phyloP scores from a whole-genome alignment of 2,888 invertebrate genomes.

The Entomobrya proxima region DNA sequence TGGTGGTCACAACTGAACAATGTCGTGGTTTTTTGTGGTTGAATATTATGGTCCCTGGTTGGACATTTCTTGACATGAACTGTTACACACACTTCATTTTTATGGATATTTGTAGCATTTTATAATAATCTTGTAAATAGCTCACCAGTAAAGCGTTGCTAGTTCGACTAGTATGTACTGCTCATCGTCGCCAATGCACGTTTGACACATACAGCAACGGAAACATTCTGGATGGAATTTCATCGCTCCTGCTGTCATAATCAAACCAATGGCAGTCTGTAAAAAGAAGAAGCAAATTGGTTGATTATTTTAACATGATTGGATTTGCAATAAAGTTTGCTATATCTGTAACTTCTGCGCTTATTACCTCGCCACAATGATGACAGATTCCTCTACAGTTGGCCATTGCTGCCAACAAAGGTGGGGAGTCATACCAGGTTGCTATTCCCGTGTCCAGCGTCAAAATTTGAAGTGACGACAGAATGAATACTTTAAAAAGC shows the following conservation, averaged over 20 bases:
- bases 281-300: conserved; percentile 35
- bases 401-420: conserved; percentile 78
- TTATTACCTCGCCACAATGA: conserved; percentile 88
- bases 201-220: conserved; percentile 87
- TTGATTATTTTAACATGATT: not conserved
- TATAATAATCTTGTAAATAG: not conserved
- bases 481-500: conserved; percentile 17
- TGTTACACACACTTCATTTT: not conserved
- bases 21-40: too few relatives aligned
- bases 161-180: conserved; percentile 94
- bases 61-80: too few relatives aligned
- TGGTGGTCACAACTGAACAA: too few relatives aligned
- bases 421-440: conserved; percentile 64
- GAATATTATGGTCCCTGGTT: too few relatives aligned
- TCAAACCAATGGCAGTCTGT: conserved; percentile 82
- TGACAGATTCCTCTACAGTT: conserved; percentile 93
- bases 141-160: conserved; percentile 90
- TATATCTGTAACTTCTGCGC: not conserved
- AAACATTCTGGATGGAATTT: conserved; percentile 98
- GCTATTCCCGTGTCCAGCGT: conserved; percentile 65
- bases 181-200: conserved; percentile 93
- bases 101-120: not conserved
- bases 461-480: conserved; percentile 34
- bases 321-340: not conserved
- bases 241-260: conserved; percentile 96